Evolutionary conservation across 2,888 invertebrate species (phyloP).

Genomic region (Dryococelus australis): DNA sequence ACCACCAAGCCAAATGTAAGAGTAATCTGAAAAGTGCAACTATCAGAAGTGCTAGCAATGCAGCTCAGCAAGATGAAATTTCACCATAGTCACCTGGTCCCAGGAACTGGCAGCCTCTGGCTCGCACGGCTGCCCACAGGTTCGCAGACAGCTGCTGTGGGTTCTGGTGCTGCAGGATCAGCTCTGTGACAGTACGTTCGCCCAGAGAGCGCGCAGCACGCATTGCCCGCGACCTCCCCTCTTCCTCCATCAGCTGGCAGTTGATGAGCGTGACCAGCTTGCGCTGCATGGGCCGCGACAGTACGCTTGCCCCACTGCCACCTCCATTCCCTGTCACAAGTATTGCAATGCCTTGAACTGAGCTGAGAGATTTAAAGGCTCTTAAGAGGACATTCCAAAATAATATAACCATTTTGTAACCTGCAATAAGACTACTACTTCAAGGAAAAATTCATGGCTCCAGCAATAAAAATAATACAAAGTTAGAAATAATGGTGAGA

Average conservation of each 20-base stretch:
- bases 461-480: too few species aligned
- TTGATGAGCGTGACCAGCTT: constrained; percentile 92
- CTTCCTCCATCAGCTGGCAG: constrained; percentile 90
- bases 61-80: too few species aligned
- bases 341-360: too few species aligned
- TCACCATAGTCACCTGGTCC: constrained; percentile 72
- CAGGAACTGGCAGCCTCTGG: constrained; percentile 96
- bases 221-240: constrained; percentile 80
- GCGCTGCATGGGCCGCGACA: constrained; percentile 94
- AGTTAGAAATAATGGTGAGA: too few species aligned
- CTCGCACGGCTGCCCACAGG: constrained; percentile 96
- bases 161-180: constrained; percentile 95
- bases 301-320: constrained; percentile 56
- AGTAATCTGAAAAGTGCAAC: too few species aligned
- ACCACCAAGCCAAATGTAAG: too few species aligned
- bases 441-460: too few species aligned
- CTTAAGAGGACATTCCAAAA: too few species aligned
- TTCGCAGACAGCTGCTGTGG: constrained; percentile 93
- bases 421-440: too few species aligned
- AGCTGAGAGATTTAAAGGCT: too few species aligned
- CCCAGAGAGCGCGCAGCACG: constrained; percentile 91
- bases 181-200: constrained; percentile 91
- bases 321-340: constrained; percentile 50
- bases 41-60: too few species aligned
- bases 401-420: too few species aligned